phyloP scores from a whole-genome alignment of 2,797 vertebrate species.

The Acrossocheilus wenchowensis region DNA sequence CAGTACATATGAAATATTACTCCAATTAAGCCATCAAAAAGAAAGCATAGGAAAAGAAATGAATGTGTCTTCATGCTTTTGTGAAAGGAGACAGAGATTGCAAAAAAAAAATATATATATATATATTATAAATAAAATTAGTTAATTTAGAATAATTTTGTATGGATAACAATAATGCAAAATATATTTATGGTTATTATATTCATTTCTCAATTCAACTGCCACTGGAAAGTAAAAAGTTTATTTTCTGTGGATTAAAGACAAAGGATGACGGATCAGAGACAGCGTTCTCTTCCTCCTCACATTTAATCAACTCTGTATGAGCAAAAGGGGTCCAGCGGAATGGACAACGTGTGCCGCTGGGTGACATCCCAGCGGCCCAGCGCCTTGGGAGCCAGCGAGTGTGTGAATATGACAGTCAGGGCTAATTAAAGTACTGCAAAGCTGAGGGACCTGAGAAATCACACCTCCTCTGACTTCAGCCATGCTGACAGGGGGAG shows the following conservation, averaged over 20 bases:
- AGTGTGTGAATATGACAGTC: conserved; percentile 50
- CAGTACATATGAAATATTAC: neutral
- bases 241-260: neutral
- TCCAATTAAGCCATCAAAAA: neutral
- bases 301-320: conserved; percentile 45
- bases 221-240: neutral
- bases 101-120: neutral
- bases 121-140: neutral
- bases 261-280: neutral
- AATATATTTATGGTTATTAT: neutral
- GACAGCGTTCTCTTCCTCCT: neutral
- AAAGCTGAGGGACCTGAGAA: conserved; percentile 45
- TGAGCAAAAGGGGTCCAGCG: conserved; percentile 18
- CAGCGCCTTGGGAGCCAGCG: conserved; percentile 8
- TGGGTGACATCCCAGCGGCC: conserved; percentile 38
- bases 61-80: neutral
- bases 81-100: neutral
- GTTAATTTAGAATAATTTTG: neutral
- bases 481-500: conserved; percentile 13
- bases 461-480: conserved; percentile 31
- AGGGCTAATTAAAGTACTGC: conserved; percentile 64
- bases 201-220: neutral
- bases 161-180: too few species aligned
- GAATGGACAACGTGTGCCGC: conserved; percentile 4
- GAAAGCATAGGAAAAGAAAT: too few species aligned